Evolutionary conservation across 2,113 vertebrate genomes (phyloP).

Genomic region (Salvelinus alpinus): DNA sequence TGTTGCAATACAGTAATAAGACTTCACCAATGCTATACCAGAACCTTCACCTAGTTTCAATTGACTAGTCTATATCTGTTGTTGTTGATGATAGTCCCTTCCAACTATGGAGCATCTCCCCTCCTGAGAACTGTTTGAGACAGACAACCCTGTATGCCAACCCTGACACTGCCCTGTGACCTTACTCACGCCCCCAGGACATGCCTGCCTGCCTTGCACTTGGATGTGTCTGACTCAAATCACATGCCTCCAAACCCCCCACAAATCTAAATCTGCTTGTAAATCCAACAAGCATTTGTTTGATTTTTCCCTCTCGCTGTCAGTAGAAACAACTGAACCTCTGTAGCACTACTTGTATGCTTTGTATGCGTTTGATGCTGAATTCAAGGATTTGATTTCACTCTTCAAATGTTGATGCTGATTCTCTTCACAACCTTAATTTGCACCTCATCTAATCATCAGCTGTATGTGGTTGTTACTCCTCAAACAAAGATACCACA

Average conservation of each 20-base stretch:
- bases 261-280: conserved; percentile 36
- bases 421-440: conserved; percentile 12
- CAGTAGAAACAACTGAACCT: not conserved
- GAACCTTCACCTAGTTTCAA: not conserved
- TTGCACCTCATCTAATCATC: conserved; percentile 31
- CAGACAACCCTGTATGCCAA: conserved; percentile 52
- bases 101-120: not conserved
- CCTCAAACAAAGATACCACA: conserved; percentile 37
- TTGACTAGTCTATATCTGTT: not conserved
- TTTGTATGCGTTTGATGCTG: not conserved
- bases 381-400: not conserved
- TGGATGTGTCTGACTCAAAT: conserved; percentile 33
- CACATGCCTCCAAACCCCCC: not conserved
- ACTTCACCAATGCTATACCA: not conserved
- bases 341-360: not conserved
- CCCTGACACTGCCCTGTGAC: conserved; percentile 40
- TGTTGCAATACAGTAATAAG: not conserved
- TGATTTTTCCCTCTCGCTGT: conserved; percentile 25
- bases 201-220: conserved; percentile 42
- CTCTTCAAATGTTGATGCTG: not conserved
- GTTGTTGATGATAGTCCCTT: not conserved
- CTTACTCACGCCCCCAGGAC: conserved; percentile 32
- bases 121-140: conserved; percentile 11
- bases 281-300: conserved; percentile 13
- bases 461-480: conserved; percentile 29